These are phyloP conservation scores for Ciconia stormi DNA, from an alignment of 2,113 vertebrate genomes.

Conservation along the genomic window DNA sequence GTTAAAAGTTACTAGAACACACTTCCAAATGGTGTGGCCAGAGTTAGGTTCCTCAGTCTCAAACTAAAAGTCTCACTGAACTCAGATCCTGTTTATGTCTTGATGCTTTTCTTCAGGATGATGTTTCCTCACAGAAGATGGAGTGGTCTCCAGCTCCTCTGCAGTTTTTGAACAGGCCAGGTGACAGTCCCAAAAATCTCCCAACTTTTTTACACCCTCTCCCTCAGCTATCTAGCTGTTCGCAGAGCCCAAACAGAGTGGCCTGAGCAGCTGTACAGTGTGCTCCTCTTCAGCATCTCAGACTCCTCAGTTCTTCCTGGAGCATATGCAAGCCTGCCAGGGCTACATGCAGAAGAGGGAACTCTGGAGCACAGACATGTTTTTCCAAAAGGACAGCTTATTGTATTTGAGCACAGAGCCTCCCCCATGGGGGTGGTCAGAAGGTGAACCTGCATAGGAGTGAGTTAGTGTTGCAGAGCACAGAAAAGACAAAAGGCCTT, in stretches of 20 bases:
- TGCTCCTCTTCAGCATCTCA: not conserved
- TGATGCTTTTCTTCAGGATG: not conserved
- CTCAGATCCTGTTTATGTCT: not conserved
- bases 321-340: not conserved
- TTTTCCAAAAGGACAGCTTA: not conserved
- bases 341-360: not conserved
- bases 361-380: not conserved
- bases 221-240: not conserved
- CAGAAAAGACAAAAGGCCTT: not conserved
- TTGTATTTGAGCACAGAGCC: not conserved
- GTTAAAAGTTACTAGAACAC: not conserved
- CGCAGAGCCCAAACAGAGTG: not conserved
- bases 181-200: not conserved
- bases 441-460: not conserved
- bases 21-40: not conserved
- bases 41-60: not conserved
- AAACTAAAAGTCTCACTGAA: not conserved
- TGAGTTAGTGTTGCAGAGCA: not conserved
- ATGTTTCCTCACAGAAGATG: not conserved
- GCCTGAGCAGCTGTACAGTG: not conserved
- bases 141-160: not conserved
- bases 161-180: not conserved
- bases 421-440: not conserved
- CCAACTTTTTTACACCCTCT: not conserved
- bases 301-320: not conserved